A percentile compares a stretch with the other conserved stretches of the same genome.
These are phyloP conservation scores for Leptestheria dahalacensis DNA, from an alignment of 1,140 invertebrate species.

Conservation along the genomic window DNA sequence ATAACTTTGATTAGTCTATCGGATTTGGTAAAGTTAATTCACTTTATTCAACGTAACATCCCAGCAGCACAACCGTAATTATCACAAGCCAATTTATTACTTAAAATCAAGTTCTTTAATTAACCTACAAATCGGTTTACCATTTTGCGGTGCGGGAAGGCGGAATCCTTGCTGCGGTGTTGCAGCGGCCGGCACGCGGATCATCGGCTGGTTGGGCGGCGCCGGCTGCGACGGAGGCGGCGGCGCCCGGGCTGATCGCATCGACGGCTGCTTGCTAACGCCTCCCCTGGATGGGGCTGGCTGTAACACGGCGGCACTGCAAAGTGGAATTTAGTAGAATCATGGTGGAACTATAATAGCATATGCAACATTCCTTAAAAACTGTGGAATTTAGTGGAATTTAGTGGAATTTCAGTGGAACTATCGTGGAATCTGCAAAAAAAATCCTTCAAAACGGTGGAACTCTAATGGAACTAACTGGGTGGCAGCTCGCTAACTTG, in stretches of 20 bases:
- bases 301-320: neutral
- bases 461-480: neutral
- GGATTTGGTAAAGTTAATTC: no score
- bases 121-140: no score
- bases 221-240: constrained; percentile 37
- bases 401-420: no score
- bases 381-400: neutral
- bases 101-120: no score
- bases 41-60: no score
- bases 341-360: neutral
- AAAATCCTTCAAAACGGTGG: neutral
- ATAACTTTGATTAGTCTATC: no score
- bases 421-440: neutral
- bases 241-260: constrained; percentile 22
- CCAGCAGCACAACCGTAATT: neutral
- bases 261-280: neutral
- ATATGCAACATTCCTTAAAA: neutral
- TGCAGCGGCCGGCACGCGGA: constrained; percentile 19
- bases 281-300: neutral
- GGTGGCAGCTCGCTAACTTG: neutral
- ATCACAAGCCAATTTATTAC: neutral
- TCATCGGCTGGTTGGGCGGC: constrained; percentile 32
- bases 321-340: neutral
- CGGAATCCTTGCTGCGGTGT: constrained; percentile 21
- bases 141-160: constrained; percentile 19